These are phyloP conservation scores for Tupaia tana DNA, from an alignment of 2,113 vertebrate species.

Conservation along the genomic window DNA sequence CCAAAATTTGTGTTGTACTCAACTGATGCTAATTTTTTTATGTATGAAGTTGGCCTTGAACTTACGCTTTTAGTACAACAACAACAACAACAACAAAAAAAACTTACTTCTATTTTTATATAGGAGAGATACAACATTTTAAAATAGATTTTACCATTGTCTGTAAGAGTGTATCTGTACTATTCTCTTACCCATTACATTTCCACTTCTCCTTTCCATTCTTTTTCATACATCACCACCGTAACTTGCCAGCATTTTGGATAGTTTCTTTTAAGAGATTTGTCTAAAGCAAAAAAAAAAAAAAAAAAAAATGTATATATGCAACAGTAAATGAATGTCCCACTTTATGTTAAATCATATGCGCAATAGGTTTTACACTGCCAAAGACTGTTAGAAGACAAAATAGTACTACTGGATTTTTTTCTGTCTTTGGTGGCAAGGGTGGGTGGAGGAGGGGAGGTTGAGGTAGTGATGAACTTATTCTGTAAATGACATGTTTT, in stretches of 20 bases:
- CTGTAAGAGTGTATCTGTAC: neutral
- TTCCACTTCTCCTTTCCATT: neutral
- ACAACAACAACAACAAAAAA: too few species aligned
- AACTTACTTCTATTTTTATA: neutral
- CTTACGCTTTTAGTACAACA: neutral
- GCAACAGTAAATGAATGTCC: neutral
- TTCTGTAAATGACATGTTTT: neutral
- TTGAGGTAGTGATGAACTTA: neutral
- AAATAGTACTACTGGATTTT: neutral
- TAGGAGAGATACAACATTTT: neutral
- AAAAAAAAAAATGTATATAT: neutral
- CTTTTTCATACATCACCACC: neutral
- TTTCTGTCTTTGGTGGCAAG: slow-evolving; percentile 29
- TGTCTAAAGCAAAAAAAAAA: neutral
- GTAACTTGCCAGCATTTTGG: neutral
- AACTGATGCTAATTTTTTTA: neutral
- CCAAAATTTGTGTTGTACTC: neutral
- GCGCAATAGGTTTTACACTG: neutral
- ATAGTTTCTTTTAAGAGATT: slow-evolving; percentile 18
- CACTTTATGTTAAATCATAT: neutral
- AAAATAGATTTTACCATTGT: neutral
- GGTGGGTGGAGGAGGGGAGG: neutral
- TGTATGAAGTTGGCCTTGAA: neutral
- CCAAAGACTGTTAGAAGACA: neutral
- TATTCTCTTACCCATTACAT: neutral